Conservation (phyloP, 2,113 vertebrate genomes). For the Sceloporus tristichus region DNA sequence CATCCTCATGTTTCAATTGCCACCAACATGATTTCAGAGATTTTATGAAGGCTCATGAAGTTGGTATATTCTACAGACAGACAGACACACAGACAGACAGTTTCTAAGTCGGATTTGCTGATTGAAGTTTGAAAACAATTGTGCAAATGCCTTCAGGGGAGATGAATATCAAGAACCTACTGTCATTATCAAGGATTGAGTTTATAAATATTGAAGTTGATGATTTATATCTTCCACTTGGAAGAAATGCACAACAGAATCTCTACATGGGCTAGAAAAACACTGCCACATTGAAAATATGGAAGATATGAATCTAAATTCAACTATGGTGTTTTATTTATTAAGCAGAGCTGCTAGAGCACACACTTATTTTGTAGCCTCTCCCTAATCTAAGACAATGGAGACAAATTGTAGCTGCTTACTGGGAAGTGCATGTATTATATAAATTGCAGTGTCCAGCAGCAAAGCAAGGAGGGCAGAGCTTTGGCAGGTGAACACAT, state of each 20-base stretch:
- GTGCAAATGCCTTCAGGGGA: neutral
- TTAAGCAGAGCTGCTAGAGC: neutral
- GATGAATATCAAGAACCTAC: neutral
- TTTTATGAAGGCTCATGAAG: slow-evolving; percentile 13
- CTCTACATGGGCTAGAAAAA: neutral
- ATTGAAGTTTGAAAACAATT: neutral
- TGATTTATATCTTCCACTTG: neutral
- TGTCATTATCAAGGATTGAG: neutral
- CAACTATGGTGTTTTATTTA: neutral
- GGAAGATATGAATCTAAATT: neutral
- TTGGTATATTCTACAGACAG: neutral
- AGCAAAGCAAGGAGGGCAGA: neutral
- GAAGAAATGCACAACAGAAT: neutral
- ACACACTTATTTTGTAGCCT: neutral
- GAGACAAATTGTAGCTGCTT: neutral
- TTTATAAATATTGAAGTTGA: neutral
- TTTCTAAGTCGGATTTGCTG: neutral
- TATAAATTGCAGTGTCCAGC: neutral
- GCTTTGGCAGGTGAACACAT: neutral
- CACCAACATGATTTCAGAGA: neutral
- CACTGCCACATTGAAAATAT: neutral
- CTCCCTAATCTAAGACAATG: neutral
- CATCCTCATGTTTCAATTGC: neutral
- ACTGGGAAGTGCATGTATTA: neutral
- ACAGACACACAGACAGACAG: neutral